These are phyloP conservation scores for Sepioteuthis lessoniana DNA, from an alignment of 2,888 invertebrate species.

Conservation along the genomic window DNA sequence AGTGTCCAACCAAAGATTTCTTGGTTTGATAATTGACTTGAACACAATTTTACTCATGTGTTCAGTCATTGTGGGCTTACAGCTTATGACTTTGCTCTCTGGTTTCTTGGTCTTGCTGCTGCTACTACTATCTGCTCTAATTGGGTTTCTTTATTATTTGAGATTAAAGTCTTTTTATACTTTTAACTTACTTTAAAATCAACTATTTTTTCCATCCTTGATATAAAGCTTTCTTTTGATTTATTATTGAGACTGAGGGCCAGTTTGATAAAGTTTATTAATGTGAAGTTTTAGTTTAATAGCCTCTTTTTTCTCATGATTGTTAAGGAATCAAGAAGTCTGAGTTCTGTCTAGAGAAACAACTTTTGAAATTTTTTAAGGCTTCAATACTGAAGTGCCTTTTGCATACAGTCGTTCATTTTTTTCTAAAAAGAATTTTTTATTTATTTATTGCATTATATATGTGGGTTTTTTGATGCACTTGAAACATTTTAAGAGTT, in stretches of 20 bases:
- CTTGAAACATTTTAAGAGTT: not conserved
- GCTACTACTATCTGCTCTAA: not conserved
- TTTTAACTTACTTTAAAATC: not conserved
- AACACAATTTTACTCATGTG: not conserved
- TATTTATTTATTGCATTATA: no score
- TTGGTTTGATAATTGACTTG: not conserved
- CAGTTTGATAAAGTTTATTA: not conserved
- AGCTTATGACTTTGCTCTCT: not conserved
- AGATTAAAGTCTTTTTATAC: not conserved
- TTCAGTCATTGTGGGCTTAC: slow-evolving; percentile 20
- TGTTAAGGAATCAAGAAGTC: not conserved
- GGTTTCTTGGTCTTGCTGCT: not conserved
- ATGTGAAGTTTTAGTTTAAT: not conserved
- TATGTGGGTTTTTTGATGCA: not conserved
- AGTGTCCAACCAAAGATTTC: not conserved
- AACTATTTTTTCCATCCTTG: not conserved
- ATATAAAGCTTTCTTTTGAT: not conserved
- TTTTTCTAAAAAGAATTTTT: not conserved
- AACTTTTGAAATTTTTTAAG: not conserved
- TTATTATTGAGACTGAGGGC: not conserved
- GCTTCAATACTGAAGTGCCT: not conserved
- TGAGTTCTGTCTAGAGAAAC: not conserved
- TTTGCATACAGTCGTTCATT: no score
- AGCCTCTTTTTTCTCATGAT: not conserved
- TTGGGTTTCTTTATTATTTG: not conserved